Base-by-base conservation (phyloP, 2,888 invertebrate species). In the Erynnis tages region DNA sequence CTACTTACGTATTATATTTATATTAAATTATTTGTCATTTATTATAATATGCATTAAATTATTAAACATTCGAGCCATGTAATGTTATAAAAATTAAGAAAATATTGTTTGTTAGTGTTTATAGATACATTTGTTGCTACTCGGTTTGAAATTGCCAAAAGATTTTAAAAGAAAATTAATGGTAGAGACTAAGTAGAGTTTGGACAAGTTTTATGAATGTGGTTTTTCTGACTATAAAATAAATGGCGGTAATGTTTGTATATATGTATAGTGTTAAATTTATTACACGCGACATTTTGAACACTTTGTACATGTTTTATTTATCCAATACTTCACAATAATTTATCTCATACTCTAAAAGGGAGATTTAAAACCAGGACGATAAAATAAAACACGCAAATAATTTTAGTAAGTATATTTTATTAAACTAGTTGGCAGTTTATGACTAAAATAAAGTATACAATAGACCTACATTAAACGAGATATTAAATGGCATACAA, bases 391-490 rank as follows among this genome's bases (percentile, higher is more conserved):
- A 66, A 67, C 41, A 27, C 48, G 2, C 6, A 30, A 23, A 25
- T 57, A 56, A 53, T 54, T 57, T 58, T 21, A 21, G 17, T 35
- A 43, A 21, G 34, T 46, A 45, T 50, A 34, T 65, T 67, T n/a
- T 65, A 62, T 68, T 71, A 66, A 73, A 65, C 73, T 76, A 78
- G 63, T 79, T 84, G 83, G 83, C 84, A 85, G 82, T 82, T 79
- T 76, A 73, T 79, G 76, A 80, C 81, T 81, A 77, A 71, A 68
- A 62, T 74, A 74, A 49, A 47, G 69, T 71, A 69, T 71, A 74
- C 63, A 64, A 30, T 27, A 11, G 11, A 11, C 23, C 29, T 52
- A 54, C 17, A 54, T 14, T 60, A 66, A 66, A 78, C 62, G 71
- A 75, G 69, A 69, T 71, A 77, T 74, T 68, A 69, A 69, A 81